phyloP scores from a whole-genome alignment of 2,888 invertebrate genomes.

The Crocallis elinguaria region DNA sequence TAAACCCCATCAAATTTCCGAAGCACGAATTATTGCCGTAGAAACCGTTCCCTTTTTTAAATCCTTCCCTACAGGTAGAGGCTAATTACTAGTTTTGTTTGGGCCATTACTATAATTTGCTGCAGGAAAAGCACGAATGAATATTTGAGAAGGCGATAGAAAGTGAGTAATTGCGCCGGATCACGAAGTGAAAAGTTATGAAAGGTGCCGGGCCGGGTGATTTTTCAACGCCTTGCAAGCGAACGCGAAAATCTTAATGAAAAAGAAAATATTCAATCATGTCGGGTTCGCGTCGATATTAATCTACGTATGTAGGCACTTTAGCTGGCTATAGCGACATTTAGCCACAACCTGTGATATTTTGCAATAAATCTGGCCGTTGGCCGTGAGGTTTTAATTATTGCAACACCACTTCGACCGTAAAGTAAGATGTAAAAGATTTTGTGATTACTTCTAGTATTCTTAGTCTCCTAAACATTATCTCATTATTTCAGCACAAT shows the following conservation, averaged over 20 bases:
- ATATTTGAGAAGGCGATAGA: constrained; percentile 84
- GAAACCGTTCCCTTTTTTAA: constrained; percentile 59
- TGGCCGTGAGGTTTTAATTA: neutral
- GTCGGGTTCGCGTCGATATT: constrained; percentile 47
- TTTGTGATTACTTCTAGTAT: neutral
- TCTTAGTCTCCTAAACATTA: neutral
- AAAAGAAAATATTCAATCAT: constrained; percentile 77
- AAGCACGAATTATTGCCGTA: constrained; percentile 43
- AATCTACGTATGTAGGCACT: constrained; percentile 31
- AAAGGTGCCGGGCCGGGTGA: constrained; percentile 79
- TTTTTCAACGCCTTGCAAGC: constrained; percentile 73
- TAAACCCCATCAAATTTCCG: constrained; percentile 50
- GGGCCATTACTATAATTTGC: constrained; percentile 81
- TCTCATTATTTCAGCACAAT: neutral
- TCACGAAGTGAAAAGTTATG: constrained; percentile 85
- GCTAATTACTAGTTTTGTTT: constrained; percentile 80
- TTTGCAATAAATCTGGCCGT: neutral
- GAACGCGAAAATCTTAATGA: constrained; percentile 78
- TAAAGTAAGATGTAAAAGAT: neutral
- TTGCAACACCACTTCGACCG: neutral
- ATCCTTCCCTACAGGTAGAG: constrained; percentile 59
- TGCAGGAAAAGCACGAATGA: constrained; percentile 81
- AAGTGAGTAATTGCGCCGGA: constrained; percentile 81
- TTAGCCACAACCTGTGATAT: neutral
- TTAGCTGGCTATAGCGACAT: neutral